Conservation (phyloP, 2,797 vertebrate genomes). For the Malacoraja senta region DNA sequence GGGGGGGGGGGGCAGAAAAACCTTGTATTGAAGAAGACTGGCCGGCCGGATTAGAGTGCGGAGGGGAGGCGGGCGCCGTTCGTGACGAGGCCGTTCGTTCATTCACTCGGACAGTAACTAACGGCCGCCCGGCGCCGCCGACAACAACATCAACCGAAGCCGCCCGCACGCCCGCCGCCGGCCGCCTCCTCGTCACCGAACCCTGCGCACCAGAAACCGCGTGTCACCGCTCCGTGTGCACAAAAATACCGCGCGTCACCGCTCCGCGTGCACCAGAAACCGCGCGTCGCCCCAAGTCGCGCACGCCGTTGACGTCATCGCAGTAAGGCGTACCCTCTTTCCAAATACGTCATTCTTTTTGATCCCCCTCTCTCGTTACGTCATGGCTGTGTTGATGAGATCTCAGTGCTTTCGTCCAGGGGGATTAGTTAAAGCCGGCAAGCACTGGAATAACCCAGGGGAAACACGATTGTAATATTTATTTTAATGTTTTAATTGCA, state of each 20-base stretch:
- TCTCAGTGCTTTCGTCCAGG: not conserved
- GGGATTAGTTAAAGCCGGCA: not conserved
- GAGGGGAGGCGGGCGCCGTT: not conserved
- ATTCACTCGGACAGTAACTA: not conserved
- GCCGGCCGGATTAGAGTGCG: not conserved
- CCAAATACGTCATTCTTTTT: not conserved
- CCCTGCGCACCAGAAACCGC: not conserved
- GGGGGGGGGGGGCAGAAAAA: not conserved
- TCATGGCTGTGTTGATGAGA: not conserved
- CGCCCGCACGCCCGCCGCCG: too few relatives aligned
- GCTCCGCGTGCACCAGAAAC: not conserved
- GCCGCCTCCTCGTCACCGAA: not conserved
- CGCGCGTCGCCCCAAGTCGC: not conserved
- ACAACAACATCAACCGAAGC: conserved; percentile 1
- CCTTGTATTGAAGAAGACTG: not conserved
- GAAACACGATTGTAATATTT: not conserved
- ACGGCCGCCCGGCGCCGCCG: conserved; percentile 3
- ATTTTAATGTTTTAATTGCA: not conserved
- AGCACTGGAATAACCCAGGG: not conserved
- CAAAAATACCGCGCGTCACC: too few relatives aligned
- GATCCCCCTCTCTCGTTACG: not conserved
- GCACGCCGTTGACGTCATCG: not conserved
- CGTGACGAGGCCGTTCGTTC: not conserved
- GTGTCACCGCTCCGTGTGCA: not conserved
- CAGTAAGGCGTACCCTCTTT: not conserved